These are phyloP conservation scores for Mythimna pallens DNA, from an alignment of 2,888 invertebrate species.

Conservation along the genomic window DNA sequence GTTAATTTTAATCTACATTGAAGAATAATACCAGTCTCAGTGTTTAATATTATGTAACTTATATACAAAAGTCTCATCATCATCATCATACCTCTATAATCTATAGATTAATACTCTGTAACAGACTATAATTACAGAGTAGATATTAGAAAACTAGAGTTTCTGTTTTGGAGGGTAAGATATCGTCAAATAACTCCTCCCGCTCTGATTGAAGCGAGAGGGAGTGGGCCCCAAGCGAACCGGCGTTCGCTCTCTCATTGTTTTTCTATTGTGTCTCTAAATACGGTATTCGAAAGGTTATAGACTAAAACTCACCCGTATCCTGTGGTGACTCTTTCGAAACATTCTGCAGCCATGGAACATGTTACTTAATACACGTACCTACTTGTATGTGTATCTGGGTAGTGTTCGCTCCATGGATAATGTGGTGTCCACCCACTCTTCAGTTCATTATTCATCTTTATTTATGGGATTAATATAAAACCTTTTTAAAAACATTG, in stretches of 20 bases:
- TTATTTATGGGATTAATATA: not conserved
- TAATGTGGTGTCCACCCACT: not conserved
- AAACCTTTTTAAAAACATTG: not conserved
- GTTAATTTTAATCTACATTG: not conserved
- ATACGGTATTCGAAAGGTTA: too few relatives aligned
- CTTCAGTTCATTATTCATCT: not conserved
- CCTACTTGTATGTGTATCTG: not conserved
- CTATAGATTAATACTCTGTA: too few relatives aligned
- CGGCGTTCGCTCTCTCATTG: too few relatives aligned
- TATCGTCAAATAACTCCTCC: too few relatives aligned
- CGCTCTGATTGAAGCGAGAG: too few relatives aligned
- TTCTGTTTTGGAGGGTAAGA: not conserved
- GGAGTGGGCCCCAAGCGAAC: too few relatives aligned
- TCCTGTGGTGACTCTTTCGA: too few relatives aligned
- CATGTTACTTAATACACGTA: not conserved
- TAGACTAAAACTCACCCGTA: too few relatives aligned
- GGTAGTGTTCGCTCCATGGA: not conserved
- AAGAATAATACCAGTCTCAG: not conserved
- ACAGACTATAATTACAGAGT: too few relatives aligned
- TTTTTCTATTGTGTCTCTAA: too few relatives aligned
- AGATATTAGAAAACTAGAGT: not conserved
- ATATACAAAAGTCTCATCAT: not conserved
- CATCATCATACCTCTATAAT: not conserved
- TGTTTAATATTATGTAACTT: not conserved
- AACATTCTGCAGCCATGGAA: not conserved